A percentile compares a stretch with the other conserved stretches of the same genome.
These are phyloP conservation scores for Elysia crispata DNA, from an alignment of 2,888 invertebrate species.

Conservation along the genomic window DNA sequence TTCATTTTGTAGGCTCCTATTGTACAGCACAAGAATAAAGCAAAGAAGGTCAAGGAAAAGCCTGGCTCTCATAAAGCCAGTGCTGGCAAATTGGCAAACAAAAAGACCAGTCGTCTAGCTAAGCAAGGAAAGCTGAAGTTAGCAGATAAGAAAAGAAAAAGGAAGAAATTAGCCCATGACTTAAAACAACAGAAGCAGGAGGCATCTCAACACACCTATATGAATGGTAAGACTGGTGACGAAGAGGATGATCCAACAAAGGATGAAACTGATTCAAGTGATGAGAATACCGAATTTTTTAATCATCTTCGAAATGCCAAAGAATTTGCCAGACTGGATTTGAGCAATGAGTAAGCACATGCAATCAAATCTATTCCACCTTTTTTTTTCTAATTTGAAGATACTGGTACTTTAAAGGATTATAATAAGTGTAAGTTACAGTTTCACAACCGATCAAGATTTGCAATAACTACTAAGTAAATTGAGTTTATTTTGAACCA, in stretches of 20 bases:
- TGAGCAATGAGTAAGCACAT: conserved; percentile 30
- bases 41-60: conserved; percentile 40
- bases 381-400: neutral
- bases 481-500: too few relatives aligned
- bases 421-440: neutral
- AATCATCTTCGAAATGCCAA: conserved; percentile 39
- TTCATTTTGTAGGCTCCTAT: conserved; percentile 1
- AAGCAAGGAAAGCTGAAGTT: conserved; percentile 63
- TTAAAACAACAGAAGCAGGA: neutral
- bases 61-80: conserved; percentile 41
- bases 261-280: conserved; percentile 34
- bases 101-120: conserved; percentile 60
- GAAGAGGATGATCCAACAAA: conserved; percentile 16
- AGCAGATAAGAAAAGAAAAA: conserved; percentile 42
- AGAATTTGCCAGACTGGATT: conserved; percentile 32
- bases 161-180: conserved; percentile 16
- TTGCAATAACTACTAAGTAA: too few relatives aligned
- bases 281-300: conserved; percentile 58
- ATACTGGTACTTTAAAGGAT: neutral
- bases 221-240: neutral
- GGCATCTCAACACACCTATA: neutral
- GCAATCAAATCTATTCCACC: neutral
- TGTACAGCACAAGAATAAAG: neutral
- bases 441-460: too few relatives aligned
- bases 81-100: conserved; percentile 61